Evolutionary conservation across 2,888 invertebrate species (phyloP).

Genomic region (Spilosoma lubricipeda): DNA sequence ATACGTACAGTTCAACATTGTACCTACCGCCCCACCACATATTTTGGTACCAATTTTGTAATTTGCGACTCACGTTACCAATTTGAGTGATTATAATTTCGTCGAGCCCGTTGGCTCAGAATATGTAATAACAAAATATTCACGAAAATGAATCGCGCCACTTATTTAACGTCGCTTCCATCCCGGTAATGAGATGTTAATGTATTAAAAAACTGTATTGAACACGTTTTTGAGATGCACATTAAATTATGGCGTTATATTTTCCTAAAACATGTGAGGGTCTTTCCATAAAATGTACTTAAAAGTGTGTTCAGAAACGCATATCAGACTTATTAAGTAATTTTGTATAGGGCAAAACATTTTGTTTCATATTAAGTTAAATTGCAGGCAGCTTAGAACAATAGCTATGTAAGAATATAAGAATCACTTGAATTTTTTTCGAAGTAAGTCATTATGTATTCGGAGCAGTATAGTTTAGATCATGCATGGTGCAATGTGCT

Average conservation of each 20-base stretch:
- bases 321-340: slow-evolving; percentile 35
- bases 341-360: slow-evolving; percentile 14
- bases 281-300: slow-evolving; percentile 25
- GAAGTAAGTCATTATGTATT: slow-evolving; percentile 13
- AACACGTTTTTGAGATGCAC: slow-evolving; percentile 49
- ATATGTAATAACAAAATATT: slow-evolving; percentile 75
- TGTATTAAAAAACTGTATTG: slow-evolving; percentile 58
- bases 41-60: slow-evolving; percentile 75
- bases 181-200: slow-evolving; percentile 76
- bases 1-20: slow-evolving; percentile 51
- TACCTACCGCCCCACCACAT: slow-evolving; percentile 50
- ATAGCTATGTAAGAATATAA: slow-evolving; percentile 19
- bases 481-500: slow-evolving; percentile 14
- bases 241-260: slow-evolving; percentile 46
- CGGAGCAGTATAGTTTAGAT: slow-evolving; percentile 17
- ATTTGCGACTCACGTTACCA: slow-evolving; percentile 80
- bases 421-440: neutral
- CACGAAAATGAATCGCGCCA: slow-evolving; percentile 62
- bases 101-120: slow-evolving; percentile 64
- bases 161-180: slow-evolving; percentile 67
- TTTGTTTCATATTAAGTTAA: slow-evolving; percentile 7
- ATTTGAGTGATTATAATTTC: slow-evolving; percentile 77
- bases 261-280: slow-evolving; percentile 31
- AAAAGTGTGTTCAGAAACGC: slow-evolving; percentile 20
- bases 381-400: slow-evolving; percentile 11